A percentile compares a stretch with the other conserved stretches of the same genome.
Evolutionary conservation across 2,797 vertebrate genomes (phyloP).

Genomic region (Acestrorhynchus altus): DNA sequence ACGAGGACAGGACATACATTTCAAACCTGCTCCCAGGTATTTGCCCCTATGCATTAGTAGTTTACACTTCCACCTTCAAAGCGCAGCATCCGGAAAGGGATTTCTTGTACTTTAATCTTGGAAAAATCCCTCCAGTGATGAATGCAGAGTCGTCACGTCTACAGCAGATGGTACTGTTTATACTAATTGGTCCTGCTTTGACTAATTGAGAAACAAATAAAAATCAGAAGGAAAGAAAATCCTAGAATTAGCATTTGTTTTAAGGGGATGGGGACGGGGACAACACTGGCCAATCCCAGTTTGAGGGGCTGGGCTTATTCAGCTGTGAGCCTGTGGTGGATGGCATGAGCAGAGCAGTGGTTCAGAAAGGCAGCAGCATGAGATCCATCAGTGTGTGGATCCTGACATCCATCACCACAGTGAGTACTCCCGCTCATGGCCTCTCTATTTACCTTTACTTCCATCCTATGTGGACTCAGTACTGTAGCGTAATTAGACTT

Average conservation of each 20-base stretch:
- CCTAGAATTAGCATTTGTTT: neutral
- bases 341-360: neutral
- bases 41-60: too few species aligned
- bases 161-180: too few species aligned
- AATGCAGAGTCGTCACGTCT: too few species aligned
- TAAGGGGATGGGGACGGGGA: neutral
- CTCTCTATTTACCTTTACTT: neutral
- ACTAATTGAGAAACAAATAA: neutral
- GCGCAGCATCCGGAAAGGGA: too few species aligned
- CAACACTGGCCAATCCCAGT: neutral
- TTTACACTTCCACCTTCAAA: too few species aligned
- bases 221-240: neutral
- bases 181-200: too few species aligned
- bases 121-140: too few species aligned
- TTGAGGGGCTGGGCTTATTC: neutral
- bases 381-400: constrained; percentile 24
- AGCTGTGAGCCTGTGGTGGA: constrained; percentile 22
- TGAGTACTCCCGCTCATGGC: constrained; percentile 41
- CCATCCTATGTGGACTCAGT: too few species aligned
- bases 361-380: constrained; percentile 5
- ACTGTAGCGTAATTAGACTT: too few species aligned
- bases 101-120: too few species aligned
- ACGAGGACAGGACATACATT: too few species aligned
- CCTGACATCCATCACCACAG: constrained; percentile 23
- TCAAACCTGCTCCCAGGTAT: too few species aligned